Evolutionary conservation across 2,113 vertebrate species (phyloP), one percentile per base, ranked within the genome.

Genomic region (Phyllostomus discolor): DNA sequence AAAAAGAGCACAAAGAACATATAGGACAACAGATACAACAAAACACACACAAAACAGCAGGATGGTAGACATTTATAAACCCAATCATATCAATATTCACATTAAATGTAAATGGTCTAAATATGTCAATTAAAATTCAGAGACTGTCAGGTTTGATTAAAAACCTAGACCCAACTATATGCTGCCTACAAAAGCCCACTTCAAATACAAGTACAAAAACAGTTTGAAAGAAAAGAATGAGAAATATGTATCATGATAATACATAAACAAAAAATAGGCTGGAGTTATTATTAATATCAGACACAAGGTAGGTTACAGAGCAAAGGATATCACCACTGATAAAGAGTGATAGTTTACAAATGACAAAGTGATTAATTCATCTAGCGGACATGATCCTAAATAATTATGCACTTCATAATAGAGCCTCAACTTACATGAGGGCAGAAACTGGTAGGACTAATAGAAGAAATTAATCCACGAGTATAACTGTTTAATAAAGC

Each of bases 51-150:
- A 88, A 89, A 64, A 54, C 3, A 92, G 59, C 16, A 86, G 24
- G 28, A 22, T 57, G 24, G 10, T 24, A 83, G 50, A 76, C 57
- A 87, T 31, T 64, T 64, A 14, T 52, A 41, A 83, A 78, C 10
- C 11, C 35, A 90, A 59, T 4, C 1, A 66, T 43, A 48, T 35
- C 28, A 46, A 67, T 35, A 38, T 22, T 86, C 15, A 66, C 14
- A 57, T 48, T 84, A 90, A 78, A 81, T 73, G 16, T 19, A 88
- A 97, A 93, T 91, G 16, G 3, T 54, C 43, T 35, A 90, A 96
- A 88, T 3, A 50, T 2, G 26, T 81, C 20, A 75, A 83, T 31
- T 66, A 82, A 90, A 66, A 64, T n/a, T 79, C 33, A 83, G 46
- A 90, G 43, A 66, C 12, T 66, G 3, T 76, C 17, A 66, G 1